A percentile compares a stretch with the other conserved stretches of the same genome.
Evolutionary conservation across 2,888 invertebrate genomes (phyloP).

Genomic region (Petrophora chlorosata): DNA sequence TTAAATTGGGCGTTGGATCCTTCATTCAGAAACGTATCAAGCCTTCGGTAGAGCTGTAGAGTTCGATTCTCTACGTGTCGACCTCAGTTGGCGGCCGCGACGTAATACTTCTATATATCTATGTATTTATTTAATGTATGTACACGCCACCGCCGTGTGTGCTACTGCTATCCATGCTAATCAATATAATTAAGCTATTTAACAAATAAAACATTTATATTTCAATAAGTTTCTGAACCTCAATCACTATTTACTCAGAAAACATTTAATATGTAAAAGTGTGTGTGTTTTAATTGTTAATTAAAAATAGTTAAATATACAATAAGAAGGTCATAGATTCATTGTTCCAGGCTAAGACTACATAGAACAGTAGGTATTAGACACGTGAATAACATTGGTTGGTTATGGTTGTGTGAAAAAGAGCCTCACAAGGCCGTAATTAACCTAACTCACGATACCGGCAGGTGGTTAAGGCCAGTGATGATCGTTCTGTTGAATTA

Average conservation of each 20-base stretch:
- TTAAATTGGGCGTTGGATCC: neutral
- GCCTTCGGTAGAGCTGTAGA: neutral
- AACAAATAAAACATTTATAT: constrained; percentile 16
- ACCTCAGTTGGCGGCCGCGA: constrained; percentile 62
- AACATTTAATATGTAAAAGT: neutral
- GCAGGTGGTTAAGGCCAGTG: constrained; percentile 18
- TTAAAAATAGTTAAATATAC: constrained; percentile 60
- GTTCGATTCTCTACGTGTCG: constrained; percentile 48
- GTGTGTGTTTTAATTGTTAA: constrained; percentile 61
- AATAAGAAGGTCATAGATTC: constrained; percentile 69
- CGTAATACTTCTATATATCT: constrained; percentile 51
- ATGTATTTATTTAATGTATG: constrained; percentile 63
- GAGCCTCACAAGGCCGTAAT: constrained; percentile 45
- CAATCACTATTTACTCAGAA: constrained; percentile 10
- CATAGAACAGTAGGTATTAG: constrained; percentile 48
- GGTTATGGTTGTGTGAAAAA: constrained; percentile 51
- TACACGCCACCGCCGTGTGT: constrained; percentile 41
- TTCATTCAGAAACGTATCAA: neutral
- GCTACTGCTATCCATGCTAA: constrained; percentile 26
- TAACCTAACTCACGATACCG: constrained; percentile 17
- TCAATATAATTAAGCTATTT: constrained; percentile 22
- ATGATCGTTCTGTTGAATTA: constrained; percentile 11
- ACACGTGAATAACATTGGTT: constrained; percentile 47
- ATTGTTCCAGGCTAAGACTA: constrained; percentile 63
- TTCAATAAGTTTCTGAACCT: constrained; percentile 6